A percentile compares a stretch with the other conserved stretches of the same genome.
These are phyloP conservation scores for Lycodopsis pacificus DNA, from an alignment of 2,797 vertebrate species.

Conservation along the genomic window DNA sequence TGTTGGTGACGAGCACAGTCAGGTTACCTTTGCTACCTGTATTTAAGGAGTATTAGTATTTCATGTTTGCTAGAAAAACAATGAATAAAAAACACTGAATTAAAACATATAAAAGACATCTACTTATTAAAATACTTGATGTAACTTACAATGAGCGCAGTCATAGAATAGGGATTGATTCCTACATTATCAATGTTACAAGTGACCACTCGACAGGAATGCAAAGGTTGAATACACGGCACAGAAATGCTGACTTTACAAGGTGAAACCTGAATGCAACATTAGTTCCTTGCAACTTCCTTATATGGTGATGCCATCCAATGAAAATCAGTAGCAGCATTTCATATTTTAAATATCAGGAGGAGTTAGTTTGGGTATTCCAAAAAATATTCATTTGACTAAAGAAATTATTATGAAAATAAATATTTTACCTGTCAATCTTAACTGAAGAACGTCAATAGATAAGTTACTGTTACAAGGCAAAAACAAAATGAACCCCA, in stretches of 20 bases:
- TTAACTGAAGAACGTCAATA: neutral
- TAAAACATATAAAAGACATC: neutral
- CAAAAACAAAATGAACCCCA: neutral
- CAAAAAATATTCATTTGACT: neutral
- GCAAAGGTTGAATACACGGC: neutral
- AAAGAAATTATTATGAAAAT: neutral
- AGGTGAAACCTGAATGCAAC: constrained; percentile 8
- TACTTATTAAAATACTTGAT: neutral
- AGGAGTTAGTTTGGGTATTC: neutral
- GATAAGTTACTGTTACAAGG: neutral
- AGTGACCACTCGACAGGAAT: neutral
- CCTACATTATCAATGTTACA: neutral
- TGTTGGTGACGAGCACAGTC: neutral
- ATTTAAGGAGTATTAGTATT: neutral
- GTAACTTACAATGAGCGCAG: neutral
- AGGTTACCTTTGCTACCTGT: neutral
- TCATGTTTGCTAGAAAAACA: neutral
- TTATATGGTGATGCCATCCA: neutral
- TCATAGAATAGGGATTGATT: neutral
- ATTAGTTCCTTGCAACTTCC: neutral
- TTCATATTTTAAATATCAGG: neutral
- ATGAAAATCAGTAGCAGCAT: neutral
- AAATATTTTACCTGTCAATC: neutral
- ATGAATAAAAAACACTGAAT: neutral
- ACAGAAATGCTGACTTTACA: neutral